Evolutionary conservation across 92 coral and sea anemone genomes (phyloP).

Genomic region (Blastomussa wellsi): DNA sequence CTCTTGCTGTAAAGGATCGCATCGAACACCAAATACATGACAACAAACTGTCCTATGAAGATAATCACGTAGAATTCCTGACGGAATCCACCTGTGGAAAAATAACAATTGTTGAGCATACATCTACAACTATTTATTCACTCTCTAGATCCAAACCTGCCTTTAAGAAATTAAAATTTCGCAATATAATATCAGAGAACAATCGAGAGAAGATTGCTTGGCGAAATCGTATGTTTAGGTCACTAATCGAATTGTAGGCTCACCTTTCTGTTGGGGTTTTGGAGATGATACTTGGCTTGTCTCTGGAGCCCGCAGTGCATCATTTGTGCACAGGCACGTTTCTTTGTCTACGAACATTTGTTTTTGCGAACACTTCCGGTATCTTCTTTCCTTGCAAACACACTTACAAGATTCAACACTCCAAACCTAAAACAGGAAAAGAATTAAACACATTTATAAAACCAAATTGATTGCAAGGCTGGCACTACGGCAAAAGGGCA

Average conservation of each 20-base stretch:
- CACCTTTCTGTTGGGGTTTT: slow-evolving; percentile 24
- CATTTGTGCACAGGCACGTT: slow-evolving; percentile 50
- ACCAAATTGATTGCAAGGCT: too few relatives aligned
- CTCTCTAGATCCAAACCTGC: too few relatives aligned
- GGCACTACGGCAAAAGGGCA: too few relatives aligned
- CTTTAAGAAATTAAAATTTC: not conserved
- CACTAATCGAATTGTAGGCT: not conserved
- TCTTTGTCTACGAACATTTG: slow-evolving; percentile 53
- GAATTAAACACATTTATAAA: not conserved
- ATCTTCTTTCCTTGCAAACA: slow-evolving; percentile 52
- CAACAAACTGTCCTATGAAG: slow-evolving; percentile 58
- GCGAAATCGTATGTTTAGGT: not conserved
- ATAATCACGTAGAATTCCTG: slow-evolving; percentile 40
- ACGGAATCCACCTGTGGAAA: slow-evolving; percentile 16
- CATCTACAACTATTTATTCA: not conserved
- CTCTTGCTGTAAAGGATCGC: slow-evolving; percentile 66
- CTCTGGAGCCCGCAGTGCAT: not conserved
- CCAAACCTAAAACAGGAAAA: slow-evolving; percentile 60
- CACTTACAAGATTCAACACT: slow-evolving; percentile 75
- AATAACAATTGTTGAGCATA: not conserved
- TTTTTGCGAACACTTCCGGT: slow-evolving; percentile 41
- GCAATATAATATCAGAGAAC: not conserved
- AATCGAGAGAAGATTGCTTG: too few relatives aligned
- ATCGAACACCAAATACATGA: slow-evolving; percentile 66
- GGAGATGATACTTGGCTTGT: slow-evolving; percentile 16